Evolutionary conservation across 2,888 invertebrate genomes (phyloP).

Genomic region (Hyalella azteca): DNA sequence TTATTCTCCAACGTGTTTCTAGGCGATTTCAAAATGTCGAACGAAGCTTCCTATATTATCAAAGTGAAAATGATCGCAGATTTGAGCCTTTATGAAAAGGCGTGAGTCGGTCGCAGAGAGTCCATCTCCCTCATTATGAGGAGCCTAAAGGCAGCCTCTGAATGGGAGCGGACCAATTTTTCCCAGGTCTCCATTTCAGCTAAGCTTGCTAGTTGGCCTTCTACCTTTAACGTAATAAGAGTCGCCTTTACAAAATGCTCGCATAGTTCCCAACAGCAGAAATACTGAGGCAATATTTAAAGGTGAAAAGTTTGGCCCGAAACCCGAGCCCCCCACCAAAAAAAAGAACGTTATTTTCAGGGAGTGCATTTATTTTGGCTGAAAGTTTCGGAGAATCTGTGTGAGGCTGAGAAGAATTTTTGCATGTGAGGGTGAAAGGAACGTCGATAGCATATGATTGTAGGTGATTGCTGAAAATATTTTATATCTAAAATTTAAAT

Average conservation of each 20-base stretch:
- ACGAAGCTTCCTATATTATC: too few species aligned
- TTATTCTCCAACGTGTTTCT: too few species aligned
- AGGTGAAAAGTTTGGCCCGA: slow-evolving; percentile 21
- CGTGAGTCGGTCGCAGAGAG: background rate
- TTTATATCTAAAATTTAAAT: too few species aligned
- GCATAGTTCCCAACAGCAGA: slow-evolving; percentile 36
- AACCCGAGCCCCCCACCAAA: slow-evolving; percentile 13
- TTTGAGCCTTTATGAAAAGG: background rate
- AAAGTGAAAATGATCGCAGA: too few species aligned
- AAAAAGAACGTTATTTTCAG: slow-evolving; percentile 1
- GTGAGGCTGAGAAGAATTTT: too few species aligned
- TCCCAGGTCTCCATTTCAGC: background rate
- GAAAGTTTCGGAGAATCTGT: too few species aligned
- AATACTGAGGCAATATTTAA: slow-evolving; percentile 37
- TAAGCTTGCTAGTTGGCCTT: slow-evolving; percentile 16
- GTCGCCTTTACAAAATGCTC: slow-evolving; percentile 36
- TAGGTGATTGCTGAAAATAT: too few species aligned
- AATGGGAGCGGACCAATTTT: slow-evolving; percentile 10
- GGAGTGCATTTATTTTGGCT: slow-evolving; percentile 14
- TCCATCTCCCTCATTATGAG: slow-evolving; percentile 6
- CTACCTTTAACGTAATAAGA: slow-evolving; percentile 33
- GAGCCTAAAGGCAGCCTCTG: background rate
- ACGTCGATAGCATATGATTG: too few species aligned
- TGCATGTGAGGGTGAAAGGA: too few species aligned
- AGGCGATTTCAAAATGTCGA: too few species aligned